phyloP scores from a whole-genome alignment of 2,888 invertebrate species.

The Iselma pallidipennis region DNA sequence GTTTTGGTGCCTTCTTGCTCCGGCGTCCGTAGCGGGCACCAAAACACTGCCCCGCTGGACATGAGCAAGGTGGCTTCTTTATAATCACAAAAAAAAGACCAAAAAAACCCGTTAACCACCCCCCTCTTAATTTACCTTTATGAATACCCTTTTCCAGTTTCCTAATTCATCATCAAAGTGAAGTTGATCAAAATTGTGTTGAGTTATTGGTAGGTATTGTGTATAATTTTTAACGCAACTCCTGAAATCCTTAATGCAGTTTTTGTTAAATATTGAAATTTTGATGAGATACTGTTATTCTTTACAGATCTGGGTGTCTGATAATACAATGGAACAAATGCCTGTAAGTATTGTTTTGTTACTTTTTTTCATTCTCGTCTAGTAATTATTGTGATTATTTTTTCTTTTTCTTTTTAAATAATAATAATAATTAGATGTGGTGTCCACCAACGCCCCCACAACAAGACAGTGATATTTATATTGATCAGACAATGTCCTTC shows the following conservation, averaged over 20 bases:
- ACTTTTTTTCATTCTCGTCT: slow-evolving; percentile 8
- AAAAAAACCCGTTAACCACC: slow-evolving; percentile 46
- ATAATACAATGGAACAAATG: slow-evolving; percentile 73
- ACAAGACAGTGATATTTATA: slow-evolving; percentile 89
- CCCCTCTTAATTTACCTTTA: slow-evolving; percentile 21
- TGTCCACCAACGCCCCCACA: slow-evolving; percentile 95
- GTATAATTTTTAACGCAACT: not conserved
- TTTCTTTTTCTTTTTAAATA: not conserved
- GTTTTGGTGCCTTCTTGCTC: slow-evolving; percentile 64
- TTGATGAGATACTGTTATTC: not conserved
- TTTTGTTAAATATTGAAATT: not conserved
- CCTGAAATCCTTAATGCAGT: not conserved
- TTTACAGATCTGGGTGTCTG: slow-evolving; percentile 78
- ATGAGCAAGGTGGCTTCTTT: slow-evolving; percentile 58
- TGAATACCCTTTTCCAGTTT: slow-evolving; percentile 3
- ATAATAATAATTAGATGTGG: slow-evolving; percentile 89
- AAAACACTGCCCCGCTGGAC: slow-evolving; percentile 58
- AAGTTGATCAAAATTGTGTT: not conserved
- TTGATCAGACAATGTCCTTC: slow-evolving; percentile 82
- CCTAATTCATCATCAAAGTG: not conserved
- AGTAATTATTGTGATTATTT: not conserved
- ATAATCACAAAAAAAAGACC: slow-evolving; percentile 8
- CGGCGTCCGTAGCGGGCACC: slow-evolving; percentile 57
- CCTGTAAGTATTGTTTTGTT: slow-evolving; percentile 76
- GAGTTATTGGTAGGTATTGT: not conserved